phyloP scores from a whole-genome alignment of 2,113 vertebrate species.

The Caranx ignobilis region DNA sequence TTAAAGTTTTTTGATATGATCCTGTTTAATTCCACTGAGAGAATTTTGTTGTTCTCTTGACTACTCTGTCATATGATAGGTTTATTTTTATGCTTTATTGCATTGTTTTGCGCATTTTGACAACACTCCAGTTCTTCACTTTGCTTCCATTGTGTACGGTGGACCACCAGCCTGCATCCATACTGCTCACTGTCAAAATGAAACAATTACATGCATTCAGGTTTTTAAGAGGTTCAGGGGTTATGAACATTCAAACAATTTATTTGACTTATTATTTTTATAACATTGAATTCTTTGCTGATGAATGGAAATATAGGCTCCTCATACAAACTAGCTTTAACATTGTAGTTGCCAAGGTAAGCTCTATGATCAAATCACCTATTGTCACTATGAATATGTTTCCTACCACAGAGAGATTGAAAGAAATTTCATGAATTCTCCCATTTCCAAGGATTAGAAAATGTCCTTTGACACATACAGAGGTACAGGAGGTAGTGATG shows the following conservation, averaged over 20 bases:
- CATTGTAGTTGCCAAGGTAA: background rate
- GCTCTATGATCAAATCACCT: background rate
- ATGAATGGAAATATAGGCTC: background rate
- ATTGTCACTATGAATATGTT: too few relatives aligned
- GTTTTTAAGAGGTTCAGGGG: background rate
- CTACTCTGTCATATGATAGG: background rate
- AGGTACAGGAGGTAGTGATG: background rate
- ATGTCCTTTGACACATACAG: background rate
- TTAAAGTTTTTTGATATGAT: background rate
- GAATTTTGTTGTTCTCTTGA: background rate
- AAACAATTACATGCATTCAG: background rate
- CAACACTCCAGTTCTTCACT: background rate
- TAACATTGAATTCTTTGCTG: background rate
- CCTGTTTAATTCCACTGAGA: background rate
- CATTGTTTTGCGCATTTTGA: background rate
- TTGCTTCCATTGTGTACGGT: background rate
- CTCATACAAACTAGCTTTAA: background rate
- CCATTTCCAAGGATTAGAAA: constrained; percentile 2
- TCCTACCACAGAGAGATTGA: background rate
- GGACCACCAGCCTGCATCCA: constrained; percentile 7
- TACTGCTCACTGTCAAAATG: constrained; percentile 14
- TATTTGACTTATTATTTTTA: background rate
- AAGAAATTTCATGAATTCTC: constrained; percentile 12
- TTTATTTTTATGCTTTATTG: constrained; percentile 1
- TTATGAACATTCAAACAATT: background rate